Conservation (phyloP, 2,888 invertebrate genomes). For the Ornithoptera alexandrae region DNA sequence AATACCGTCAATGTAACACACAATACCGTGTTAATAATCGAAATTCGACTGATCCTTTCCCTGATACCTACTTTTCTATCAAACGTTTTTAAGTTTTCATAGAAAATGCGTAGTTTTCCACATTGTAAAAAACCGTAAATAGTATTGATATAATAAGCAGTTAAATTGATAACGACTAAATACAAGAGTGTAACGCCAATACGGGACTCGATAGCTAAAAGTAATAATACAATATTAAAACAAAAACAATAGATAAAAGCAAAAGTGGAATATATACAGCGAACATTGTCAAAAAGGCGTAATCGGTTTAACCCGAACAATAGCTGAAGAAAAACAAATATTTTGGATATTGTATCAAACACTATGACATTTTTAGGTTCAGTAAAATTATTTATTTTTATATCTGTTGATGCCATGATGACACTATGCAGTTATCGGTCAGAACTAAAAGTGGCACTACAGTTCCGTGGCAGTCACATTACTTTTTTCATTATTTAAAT, state of each 20-base stretch:
- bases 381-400: slow-evolving; percentile 1
- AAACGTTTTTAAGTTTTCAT: slow-evolving; percentile 7
- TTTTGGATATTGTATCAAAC: background rate
- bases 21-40: background rate
- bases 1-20: background rate
- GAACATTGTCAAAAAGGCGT: slow-evolving; percentile 1
- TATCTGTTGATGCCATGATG: slow-evolving; percentile 1
- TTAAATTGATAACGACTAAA: background rate
- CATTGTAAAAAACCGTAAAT: slow-evolving; percentile 1
- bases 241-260: background rate
- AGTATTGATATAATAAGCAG: background rate
- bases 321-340: slow-evolving; percentile 5
- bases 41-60: no score
- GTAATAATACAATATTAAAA: background rate
- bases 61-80: background rate
- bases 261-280: background rate
- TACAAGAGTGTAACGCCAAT: background rate
- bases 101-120: slow-evolving; percentile 4
- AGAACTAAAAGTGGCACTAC: background rate
- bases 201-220: background rate
- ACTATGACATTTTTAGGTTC: background rate
- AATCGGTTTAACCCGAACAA: slow-evolving; percentile 8
- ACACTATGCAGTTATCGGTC: background rate
- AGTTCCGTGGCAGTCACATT: background rate
- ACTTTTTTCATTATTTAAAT: background rate